Base-by-base conservation (phyloP, 2,797 vertebrate genomes). In the Discoglossus pictus region DNA sequence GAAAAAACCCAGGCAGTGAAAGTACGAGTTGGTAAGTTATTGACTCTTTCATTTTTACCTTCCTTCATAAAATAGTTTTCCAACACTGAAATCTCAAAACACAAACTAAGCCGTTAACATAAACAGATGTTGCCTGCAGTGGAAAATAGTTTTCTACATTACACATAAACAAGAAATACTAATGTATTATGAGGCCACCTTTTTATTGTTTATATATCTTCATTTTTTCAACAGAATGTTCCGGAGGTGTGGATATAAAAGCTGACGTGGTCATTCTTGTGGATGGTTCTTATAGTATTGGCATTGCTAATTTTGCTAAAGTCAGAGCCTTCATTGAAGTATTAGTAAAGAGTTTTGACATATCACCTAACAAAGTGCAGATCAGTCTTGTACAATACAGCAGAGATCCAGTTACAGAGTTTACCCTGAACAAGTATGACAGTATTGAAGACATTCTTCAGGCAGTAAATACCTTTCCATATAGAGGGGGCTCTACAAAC, bases 321-420 rank as follows among this genome's bases (percentile, higher is more conserved):
- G 95, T 99, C 15, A 85, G 92, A 86, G 92, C 90, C 34, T 99
- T 99, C 86, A 82, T 99, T 77, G 96, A 98, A 85, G 92, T 98
- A 73, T 84, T 99, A 62, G 92, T 95, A 73, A 98, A 94, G 82
- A 92, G 92, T 61, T 99, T 99, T 76, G 93, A 95, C 80, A 94
- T 99, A 46, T 96, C 94, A 2, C 84, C 87, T 1, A 77, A 88
- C 25, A 96, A 95, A 78, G 92, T 98, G 62, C 95, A 96, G 84
- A 98, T 99, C 83, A 96, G 96, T 69, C 88, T 99, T 83, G 96
- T 99, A 52, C 97, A 99, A 75, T 99, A 99, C 80, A 98, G 96
- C 88, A 87, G 96, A 73, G 95, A 98, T 77, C 92, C 96, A 35
- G 81, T 94, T 82, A 94, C 94, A 0, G 97, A 99, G 81, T 99